Conservation (phyloP, 2,797 vertebrate genomes). For the Chaunax sp. region DNA sequence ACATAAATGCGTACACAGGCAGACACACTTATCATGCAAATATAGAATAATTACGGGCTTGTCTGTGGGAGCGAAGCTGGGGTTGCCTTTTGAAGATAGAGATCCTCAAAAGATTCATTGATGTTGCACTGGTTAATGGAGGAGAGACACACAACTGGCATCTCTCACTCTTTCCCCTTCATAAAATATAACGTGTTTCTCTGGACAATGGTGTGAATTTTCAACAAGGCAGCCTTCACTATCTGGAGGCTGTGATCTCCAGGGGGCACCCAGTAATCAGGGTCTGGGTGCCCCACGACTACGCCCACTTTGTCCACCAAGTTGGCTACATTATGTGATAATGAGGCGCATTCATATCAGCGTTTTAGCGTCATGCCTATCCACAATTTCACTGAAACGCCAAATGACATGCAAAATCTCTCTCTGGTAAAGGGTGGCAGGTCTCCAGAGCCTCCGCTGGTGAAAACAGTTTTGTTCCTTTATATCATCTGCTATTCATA, state of each 20-base stretch:
- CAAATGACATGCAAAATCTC: no score
- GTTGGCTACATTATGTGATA: neutral
- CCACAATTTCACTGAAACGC: no score
- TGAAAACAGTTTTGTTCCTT: no score
- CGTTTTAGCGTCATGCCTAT: neutral
- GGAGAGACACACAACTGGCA: constrained; percentile 40
- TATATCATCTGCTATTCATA: no score
- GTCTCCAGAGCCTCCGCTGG: no score
- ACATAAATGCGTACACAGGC: constrained; percentile 73
- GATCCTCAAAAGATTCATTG: constrained; percentile 76
- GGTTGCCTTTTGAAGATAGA: constrained; percentile 75
- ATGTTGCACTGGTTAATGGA: constrained; percentile 70
- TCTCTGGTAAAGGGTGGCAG: no score
- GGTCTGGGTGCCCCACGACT: neutral
- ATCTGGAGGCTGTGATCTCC: neutral
- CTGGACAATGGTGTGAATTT: constrained; percentile 25
- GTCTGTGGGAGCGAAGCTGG: constrained; percentile 66
- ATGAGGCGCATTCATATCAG: neutral
- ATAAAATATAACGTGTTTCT: constrained; percentile 26
- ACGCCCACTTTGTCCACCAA: neutral
- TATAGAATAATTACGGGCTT: constrained; percentile 78
- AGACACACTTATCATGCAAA: constrained; percentile 81
- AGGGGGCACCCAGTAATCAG: neutral
- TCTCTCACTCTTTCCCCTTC: constrained; percentile 32
- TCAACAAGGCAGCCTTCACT: neutral